Evolutionary conservation across 2,888 invertebrate species (phyloP).

Genomic region (Chironomus tentans): DNA sequence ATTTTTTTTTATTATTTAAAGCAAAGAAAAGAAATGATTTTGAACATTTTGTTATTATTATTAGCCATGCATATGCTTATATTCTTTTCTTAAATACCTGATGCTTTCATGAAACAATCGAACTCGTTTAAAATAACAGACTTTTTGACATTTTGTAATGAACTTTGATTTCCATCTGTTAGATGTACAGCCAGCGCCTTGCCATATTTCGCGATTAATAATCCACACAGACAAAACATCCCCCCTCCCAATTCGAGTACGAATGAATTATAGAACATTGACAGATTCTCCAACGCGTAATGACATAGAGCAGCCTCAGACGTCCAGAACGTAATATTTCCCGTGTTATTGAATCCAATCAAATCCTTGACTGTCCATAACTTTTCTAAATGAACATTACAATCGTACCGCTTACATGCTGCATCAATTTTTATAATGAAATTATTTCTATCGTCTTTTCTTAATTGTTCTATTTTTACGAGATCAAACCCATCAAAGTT

Average conservation of each 20-base stretch:
- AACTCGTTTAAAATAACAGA: slow-evolving; percentile 58
- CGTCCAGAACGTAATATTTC: slow-evolving; percentile 72
- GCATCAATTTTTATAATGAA: slow-evolving; percentile 5
- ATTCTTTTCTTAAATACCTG: background rate
- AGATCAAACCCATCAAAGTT: slow-evolving; percentile 11
- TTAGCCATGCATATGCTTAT: too few relatives aligned
- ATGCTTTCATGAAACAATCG: slow-evolving; percentile 28
- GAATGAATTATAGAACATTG: slow-evolving; percentile 55
- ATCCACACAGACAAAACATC: slow-evolving; percentile 73
- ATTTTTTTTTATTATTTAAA: background rate
- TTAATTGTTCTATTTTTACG: slow-evolving; percentile 15
- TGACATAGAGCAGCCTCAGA: slow-evolving; percentile 67
- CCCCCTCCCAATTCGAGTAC: slow-evolving; percentile 75
- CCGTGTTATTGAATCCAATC: slow-evolving; percentile 74
- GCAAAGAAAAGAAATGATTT: background rate
- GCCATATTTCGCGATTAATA: slow-evolving; percentile 60
- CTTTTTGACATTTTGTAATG: slow-evolving; percentile 60
- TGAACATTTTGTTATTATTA: too few relatives aligned
- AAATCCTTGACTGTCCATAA: slow-evolving; percentile 57
- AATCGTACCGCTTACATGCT: background rate
- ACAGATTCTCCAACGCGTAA: slow-evolving; percentile 54
- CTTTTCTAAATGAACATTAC: slow-evolving; percentile 16
- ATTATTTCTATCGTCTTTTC: slow-evolving; percentile 12
- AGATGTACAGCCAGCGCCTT: slow-evolving; percentile 54
- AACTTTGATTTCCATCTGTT: slow-evolving; percentile 69